Base-by-base conservation (phyloP, 2,113 vertebrate genomes). In the Triplophysa dalaica region DNA sequence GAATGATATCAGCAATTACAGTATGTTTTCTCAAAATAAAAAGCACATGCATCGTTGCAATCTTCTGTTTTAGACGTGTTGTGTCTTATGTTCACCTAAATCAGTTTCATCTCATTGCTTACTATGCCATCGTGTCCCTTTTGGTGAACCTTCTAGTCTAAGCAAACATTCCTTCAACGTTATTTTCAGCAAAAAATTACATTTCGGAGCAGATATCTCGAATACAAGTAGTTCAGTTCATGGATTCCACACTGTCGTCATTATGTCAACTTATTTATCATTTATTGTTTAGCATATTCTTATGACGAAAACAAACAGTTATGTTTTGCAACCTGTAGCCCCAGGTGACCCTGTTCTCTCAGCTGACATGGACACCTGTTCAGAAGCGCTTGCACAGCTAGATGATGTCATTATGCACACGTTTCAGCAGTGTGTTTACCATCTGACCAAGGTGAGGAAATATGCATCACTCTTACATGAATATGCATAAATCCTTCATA, bases 321-420 rank as follows among this genome's bases (percentile, higher is more conserved):
- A 10, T 19, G 10, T 17, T 11, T 24, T 24, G 10, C 54, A 60
- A 58, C 65, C 7, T 75, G 66, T 78, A 94, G 92, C 89, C 19
- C 92, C 88, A 0, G 92, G 92, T 48, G 92, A 93, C 79, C 93
- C 94, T 8, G 87, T 95, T 84, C 89, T 97, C 83, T 94, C 92
- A 16, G 91, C 93, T 77, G 96, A 97, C 87, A 90, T 97, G 92
- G 95, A 97, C 89, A 91, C 93, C 33, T 96, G 96, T 81, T 95
- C 96, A 2, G 96, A 97, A 77, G 95, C 96, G n/a, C 91, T 96
- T 89, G 94, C 92, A 2, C 94, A 95, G 86, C 92, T 97, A 77
- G 96, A 97, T 87, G 96, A 97, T 70, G 94, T 97, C 88, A 97
- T 97, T 78, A 97, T 97, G 96, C 96, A 96, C 83, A 97, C 96